Percentiles rank a stretch among this genome's conserved stretches.
Conservation (phyloP, 2,888 invertebrate species). For the Pasiphila rectangulata region DNA sequence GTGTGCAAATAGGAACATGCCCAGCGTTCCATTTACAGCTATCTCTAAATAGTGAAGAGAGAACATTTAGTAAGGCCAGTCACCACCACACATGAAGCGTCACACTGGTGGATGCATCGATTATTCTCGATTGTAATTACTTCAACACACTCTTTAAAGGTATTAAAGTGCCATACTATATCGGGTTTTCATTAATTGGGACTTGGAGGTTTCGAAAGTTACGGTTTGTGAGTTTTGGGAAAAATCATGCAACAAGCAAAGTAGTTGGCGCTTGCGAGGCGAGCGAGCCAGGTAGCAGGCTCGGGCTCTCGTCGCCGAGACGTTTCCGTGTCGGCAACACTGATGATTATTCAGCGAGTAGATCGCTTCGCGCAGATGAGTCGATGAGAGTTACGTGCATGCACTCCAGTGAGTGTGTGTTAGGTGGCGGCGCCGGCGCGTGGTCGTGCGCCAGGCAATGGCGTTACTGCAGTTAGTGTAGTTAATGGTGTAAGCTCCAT, state of each 20-base stretch:
- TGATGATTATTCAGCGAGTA: constrained; percentile 17
- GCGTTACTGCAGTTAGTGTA: constrained; percentile 76
- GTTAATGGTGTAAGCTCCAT: constrained; percentile 78
- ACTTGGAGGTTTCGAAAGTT: constrained; percentile 52
- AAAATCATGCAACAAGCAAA: constrained; percentile 67
- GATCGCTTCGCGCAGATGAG: constrained; percentile 18
- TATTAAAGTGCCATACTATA: constrained; percentile 79
- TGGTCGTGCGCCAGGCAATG: constrained; percentile 42
- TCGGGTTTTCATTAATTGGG: constrained; percentile 66
- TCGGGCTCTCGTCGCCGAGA: constrained; percentile 8
- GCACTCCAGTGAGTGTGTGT: constrained; percentile 56
- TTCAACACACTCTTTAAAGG: constrained; percentile 57
- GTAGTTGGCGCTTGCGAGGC: constrained; percentile 43
- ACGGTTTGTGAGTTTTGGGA: constrained; percentile 48
- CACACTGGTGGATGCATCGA: constrained; percentile 71
- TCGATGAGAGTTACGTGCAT: constrained; percentile 44
- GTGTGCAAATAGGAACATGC: constrained; percentile 79
- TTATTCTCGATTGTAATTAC: constrained; percentile 58
- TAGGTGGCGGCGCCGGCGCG: constrained; percentile 32
- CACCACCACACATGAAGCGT: constrained; percentile 76
- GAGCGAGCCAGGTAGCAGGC: constrained; percentile 8
- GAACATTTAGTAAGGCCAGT: constrained; percentile 76
- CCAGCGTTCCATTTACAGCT: constrained; percentile 69
- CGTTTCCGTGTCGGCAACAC: constrained; percentile 9
- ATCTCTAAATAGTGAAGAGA: constrained; percentile 57